These are phyloP conservation scores for Cryptocephalus moraei DNA, from an alignment of 2,888 invertebrate genomes.

Conservation along the genomic window DNA sequence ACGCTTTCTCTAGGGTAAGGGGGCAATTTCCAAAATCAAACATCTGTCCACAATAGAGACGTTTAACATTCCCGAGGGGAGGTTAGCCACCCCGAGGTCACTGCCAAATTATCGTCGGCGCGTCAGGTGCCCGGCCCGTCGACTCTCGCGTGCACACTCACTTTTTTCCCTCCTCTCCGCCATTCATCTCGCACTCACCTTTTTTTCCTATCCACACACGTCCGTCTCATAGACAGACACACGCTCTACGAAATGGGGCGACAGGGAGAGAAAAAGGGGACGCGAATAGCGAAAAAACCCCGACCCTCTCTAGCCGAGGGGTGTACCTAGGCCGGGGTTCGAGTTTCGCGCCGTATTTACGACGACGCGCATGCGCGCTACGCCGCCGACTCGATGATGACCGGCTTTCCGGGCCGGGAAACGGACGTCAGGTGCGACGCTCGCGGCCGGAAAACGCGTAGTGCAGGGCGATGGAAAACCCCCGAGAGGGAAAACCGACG, in stretches of 20 bases:
- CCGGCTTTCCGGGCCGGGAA: slow-evolving; percentile 12
- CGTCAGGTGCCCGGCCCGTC: no score
- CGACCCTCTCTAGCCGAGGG: not conserved
- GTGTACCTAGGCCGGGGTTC: slow-evolving; percentile 1
- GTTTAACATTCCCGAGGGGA: slow-evolving; percentile 4
- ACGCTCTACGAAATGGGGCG: not conserved
- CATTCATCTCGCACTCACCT: slow-evolving; percentile 4
- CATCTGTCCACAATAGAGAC: slow-evolving; percentile 4
- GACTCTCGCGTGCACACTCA: no score
- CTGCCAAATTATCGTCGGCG: no score
- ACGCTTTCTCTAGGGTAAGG: no score
- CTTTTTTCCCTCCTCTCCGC: not conserved
- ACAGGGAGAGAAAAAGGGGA: not conserved
- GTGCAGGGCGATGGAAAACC: not conserved
- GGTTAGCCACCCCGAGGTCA: slow-evolving; percentile 8
- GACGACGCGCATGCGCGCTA: slow-evolving; percentile 8
- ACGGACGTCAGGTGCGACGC: no score
- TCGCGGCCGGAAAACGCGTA: not conserved
- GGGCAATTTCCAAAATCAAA: no score
- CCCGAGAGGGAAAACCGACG: no score
- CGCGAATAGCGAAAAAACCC: not conserved
- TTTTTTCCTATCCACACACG: no score
- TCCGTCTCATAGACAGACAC: no score
- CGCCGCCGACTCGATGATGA: slow-evolving; percentile 11
- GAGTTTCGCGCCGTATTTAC: slow-evolving; percentile 13